Conservation (phyloP, 2,113 vertebrate genomes). For the Protobothrops flavoviridis region DNA sequence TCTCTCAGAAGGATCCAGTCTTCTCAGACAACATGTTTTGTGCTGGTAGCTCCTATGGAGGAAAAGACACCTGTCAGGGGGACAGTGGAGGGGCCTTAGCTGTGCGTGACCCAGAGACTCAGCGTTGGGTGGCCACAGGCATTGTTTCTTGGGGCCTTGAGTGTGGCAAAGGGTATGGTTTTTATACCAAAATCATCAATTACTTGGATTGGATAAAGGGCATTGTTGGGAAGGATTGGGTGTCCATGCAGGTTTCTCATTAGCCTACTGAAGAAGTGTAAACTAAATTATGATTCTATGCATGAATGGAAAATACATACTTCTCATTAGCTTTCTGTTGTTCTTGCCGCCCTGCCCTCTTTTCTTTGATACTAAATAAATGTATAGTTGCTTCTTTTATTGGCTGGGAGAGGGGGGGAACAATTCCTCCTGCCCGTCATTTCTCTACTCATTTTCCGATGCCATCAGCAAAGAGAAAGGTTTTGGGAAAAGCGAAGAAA, state of each 20-base stretch:
- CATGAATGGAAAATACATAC: background rate
- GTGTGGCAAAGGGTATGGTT: constrained; percentile 72
- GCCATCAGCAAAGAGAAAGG: background rate
- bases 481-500: background rate
- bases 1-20: background rate
- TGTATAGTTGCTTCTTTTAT: background rate
- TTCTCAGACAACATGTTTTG: constrained; percentile 81
- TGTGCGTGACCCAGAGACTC: constrained; percentile 15
- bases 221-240: constrained; percentile 44
- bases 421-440: background rate
- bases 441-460: background rate
- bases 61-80: constrained; percentile 73
- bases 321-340: background rate
- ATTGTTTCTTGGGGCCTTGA: constrained; percentile 77
- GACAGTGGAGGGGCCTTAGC: constrained; percentile 73
- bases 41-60: constrained; percentile 57
- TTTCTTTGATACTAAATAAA: background rate
- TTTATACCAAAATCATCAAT: constrained; percentile 75
- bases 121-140: constrained; percentile 71
- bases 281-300: background rate
- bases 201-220: constrained; percentile 78
- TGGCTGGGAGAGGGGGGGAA: background rate
- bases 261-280: background rate
- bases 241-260: constrained; percentile 27
- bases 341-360: background rate